Base-by-base conservation (phyloP, 2,113 vertebrate genomes). In the Crotalus helleri region DNA sequence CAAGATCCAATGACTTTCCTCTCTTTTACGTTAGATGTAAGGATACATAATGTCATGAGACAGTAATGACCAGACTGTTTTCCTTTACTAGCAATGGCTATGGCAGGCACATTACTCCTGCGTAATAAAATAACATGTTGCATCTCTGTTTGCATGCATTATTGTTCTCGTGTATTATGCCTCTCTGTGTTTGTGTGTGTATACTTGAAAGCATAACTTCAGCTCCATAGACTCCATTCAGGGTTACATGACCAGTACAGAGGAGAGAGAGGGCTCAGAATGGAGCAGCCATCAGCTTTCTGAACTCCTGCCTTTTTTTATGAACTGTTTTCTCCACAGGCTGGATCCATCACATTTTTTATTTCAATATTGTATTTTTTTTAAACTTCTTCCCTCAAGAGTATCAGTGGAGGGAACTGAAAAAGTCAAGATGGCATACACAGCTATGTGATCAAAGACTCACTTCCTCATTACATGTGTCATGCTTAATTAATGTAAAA, bases 31-130 rank as follows among this genome's bases (percentile, higher is more conserved):
- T 33, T 81, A 13, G 11, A 26, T 29, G 11, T 64, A n/a, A 64
- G 29, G 26, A 64, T 12, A n/a, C 11, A 64, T n/a, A 88, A 46
- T 93, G 90, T 85, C 85, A 91, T 81, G 86, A 94, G 33, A 85
- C 23, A 64, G 19, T 23, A 92, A 33, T 1, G 1, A 54, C 12
- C 53, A 54, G 49, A 51, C 8, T 51, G 9, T 51, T 51, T 64
- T 64, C 10, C 57, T 64, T n/a, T 29, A 64, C 10, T 29, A 29
- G 26, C 55, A 57, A 57, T 57, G 55, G 17, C 61, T 64, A 12
- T 10, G 29, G 61, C 61, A 64, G 61, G 24, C 24, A 64, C 59
- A 64, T 64, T 61, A 61, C 59, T 29, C 10, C 26, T 64, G 10
- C 0, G 26, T 64, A 64, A 26, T 29, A 29, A 64, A 29, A 26